Percentiles rank a stretch among this genome's conserved stretches.
These are phyloP conservation scores for Agrochola circellaris DNA, from an alignment of 2,888 invertebrate species.

Conservation along the genomic window DNA sequence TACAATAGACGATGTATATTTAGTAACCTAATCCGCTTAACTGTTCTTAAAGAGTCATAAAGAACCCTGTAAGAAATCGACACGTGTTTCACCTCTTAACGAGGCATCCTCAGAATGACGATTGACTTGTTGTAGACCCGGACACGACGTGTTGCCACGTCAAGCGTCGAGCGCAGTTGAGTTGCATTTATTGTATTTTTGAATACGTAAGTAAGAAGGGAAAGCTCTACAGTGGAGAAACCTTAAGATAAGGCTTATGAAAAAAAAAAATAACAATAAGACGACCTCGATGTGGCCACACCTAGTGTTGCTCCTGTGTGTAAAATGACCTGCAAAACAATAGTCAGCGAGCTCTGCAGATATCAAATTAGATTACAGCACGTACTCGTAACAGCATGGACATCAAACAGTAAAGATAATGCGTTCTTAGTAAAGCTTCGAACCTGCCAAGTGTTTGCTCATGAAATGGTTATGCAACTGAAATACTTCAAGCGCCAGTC, in stretches of 20 bases:
- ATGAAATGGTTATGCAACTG: constrained; percentile 39
- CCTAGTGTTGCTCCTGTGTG: background rate
- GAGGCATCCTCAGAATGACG: no score
- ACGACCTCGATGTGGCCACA: background rate
- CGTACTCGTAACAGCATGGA: constrained; percentile 23
- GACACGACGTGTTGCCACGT: no score
- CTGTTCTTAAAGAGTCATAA: no score
- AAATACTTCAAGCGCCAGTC: constrained; percentile 15
- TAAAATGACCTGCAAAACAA: background rate
- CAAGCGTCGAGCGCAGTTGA: no score
- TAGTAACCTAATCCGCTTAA: no score
- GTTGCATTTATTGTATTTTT: no score
- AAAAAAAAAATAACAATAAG: background rate
- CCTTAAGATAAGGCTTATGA: background rate
- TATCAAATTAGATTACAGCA: constrained; percentile 18
- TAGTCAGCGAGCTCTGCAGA: background rate
- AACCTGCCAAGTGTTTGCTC: constrained; percentile 38
- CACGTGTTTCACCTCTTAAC: no score
- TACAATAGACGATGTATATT: no score
- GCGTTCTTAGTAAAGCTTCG: constrained; percentile 34
- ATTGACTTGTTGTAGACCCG: no score
- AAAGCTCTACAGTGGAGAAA: background rate
- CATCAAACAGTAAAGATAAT: constrained; percentile 51
- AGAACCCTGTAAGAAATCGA: no score
- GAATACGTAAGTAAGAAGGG: background rate